Conservation (phyloP, 2,113 vertebrate genomes). For the Corapipo altera region DNA sequence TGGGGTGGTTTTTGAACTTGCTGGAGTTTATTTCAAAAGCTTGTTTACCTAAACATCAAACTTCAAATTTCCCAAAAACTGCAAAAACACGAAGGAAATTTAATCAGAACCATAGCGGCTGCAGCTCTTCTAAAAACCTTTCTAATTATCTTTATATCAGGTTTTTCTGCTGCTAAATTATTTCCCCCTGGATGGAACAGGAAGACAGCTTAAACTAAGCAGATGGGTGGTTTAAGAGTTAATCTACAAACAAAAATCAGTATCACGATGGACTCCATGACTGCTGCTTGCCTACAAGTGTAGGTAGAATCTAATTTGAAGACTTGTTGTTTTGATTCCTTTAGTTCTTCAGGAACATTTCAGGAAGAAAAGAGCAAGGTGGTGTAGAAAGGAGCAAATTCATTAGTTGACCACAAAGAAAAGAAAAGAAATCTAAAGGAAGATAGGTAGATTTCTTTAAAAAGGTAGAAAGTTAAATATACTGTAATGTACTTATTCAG, state of each 20-base stretch:
- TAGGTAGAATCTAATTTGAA: not conserved
- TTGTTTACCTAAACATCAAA: not conserved
- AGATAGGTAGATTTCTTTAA: not conserved
- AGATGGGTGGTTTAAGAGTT: not conserved
- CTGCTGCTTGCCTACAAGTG: not conserved
- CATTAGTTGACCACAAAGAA: not conserved
- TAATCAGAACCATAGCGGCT: not conserved
- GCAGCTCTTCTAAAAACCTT: not conserved
- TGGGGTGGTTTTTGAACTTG: not conserved
- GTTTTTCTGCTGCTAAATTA: not conserved
- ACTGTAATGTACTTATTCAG: not conserved
- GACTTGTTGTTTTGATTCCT: not conserved
- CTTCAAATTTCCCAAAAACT: not conserved
- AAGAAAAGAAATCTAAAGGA: not conserved
- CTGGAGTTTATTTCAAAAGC: not conserved
- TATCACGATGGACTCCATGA: not conserved
- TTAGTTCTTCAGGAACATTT: not conserved
- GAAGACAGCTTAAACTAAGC: not conserved
- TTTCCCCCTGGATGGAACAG: not conserved
- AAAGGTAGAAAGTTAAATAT: not conserved
- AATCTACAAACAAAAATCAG: not conserved
- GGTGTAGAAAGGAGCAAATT: not conserved
- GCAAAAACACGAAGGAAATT: not conserved
- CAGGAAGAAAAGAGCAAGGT: not conserved
- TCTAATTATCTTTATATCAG: not conserved